These are phyloP conservation scores for Anarsia innoxiella DNA, from an alignment of 2,888 invertebrate genomes.

Conservation along the genomic window DNA sequence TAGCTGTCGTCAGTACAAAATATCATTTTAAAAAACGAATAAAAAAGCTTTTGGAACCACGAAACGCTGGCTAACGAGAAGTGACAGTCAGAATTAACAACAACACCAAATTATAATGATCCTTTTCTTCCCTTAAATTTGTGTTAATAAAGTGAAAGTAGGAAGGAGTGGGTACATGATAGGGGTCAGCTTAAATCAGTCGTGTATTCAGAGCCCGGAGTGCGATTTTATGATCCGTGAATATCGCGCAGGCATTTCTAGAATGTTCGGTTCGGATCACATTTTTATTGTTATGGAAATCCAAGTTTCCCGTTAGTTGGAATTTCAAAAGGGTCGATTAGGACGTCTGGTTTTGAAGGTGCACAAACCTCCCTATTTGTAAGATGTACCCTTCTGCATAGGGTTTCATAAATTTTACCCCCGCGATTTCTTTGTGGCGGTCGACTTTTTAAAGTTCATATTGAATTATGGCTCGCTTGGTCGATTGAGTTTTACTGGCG, in stretches of 20 bases:
- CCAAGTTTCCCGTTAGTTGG: conserved; percentile 73
- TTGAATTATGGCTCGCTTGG: conserved; percentile 54
- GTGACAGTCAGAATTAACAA: conserved; percentile 41
- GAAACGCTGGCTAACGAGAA: conserved; percentile 47
- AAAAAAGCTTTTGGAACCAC: conserved; percentile 34
- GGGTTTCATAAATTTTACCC: conserved; percentile 49
- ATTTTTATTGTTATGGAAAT: conserved; percentile 76
- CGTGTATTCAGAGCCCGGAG: conserved; percentile 52
- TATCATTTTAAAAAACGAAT: conserved; percentile 39
- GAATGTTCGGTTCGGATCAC: conserved; percentile 73
- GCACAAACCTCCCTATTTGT: conserved; percentile 69
- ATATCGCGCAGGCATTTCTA: conserved; percentile 72
- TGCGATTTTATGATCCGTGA: conserved; percentile 74
- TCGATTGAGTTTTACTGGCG: conserved; percentile 44
- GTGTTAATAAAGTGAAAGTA: conserved; percentile 35
- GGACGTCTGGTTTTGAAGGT: conserved; percentile 73
- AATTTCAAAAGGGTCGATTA: conserved; percentile 75
- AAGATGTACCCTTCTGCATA: conserved; percentile 52
- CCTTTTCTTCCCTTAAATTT: conserved; percentile 33
- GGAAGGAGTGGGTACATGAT: conserved; percentile 30
- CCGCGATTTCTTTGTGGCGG: conserved; percentile 43
- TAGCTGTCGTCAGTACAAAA: conserved; percentile 24
- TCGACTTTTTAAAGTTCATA: conserved; percentile 56
- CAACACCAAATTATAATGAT: conserved; percentile 49
- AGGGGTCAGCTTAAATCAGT: conserved; percentile 59